Evolutionary conservation across 2,113 vertebrate species (phyloP).

Genomic region (Morone chrysops): DNA sequence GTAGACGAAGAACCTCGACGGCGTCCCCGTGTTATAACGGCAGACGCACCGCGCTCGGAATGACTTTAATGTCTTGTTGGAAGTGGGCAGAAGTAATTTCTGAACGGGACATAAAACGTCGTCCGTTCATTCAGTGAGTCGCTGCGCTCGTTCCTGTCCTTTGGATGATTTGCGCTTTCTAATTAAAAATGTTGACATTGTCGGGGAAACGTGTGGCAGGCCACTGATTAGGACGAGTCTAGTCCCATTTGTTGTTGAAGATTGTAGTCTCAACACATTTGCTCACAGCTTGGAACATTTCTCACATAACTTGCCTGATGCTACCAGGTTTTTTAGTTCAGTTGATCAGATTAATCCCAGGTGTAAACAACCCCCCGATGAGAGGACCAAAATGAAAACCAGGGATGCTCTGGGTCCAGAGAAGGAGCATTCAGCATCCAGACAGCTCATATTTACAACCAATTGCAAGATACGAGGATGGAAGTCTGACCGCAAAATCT

Average conservation of each 20-base stretch:
- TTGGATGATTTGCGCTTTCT: neutral
- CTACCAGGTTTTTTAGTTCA: neutral
- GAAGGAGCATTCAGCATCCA: neutral
- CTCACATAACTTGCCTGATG: no score
- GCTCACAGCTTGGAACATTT: no score
- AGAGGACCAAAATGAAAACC: neutral
- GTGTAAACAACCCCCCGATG: neutral
- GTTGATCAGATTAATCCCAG: neutral
- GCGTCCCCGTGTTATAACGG: no score
- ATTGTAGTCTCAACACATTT: neutral
- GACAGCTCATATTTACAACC: neutral
- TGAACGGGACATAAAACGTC: no score
- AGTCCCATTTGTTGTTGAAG: neutral
- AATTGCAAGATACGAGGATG: slow-evolving; percentile 11
- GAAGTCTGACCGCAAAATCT: neutral
- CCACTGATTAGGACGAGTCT: neutral
- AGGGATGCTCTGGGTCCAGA: neutral
- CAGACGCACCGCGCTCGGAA: no score
- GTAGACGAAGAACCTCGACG: no score
- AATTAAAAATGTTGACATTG: neutral
- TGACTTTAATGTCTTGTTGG: no score
- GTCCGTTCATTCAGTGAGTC: no score
- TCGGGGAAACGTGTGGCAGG: neutral
- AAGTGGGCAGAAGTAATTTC: no score
- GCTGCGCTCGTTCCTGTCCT: neutral